Evolutionary conservation across 1,140 invertebrate species (phyloP).

Genomic region (Anthonomus grandis): DNA sequence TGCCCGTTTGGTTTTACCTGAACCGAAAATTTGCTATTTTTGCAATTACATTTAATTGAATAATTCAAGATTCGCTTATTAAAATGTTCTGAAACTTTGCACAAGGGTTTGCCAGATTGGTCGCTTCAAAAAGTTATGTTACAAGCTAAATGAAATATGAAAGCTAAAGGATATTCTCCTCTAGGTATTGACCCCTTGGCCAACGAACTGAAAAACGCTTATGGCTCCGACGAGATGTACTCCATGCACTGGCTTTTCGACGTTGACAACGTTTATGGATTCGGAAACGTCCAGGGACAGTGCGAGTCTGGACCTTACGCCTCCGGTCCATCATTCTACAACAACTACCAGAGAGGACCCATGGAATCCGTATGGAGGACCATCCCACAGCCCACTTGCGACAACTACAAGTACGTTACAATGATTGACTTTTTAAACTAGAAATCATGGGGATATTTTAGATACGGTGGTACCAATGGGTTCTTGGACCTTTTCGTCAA

Average conservation of each 20-base stretch:
- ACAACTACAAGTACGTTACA: conserved; percentile 21
- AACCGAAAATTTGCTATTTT: too few species aligned
- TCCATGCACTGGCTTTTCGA: conserved; percentile 28
- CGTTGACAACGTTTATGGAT: conserved; percentile 30
- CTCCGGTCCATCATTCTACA: conserved; percentile 23
- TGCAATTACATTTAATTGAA: too few species aligned
- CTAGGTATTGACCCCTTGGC: conserved; percentile 20
- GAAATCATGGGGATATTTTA: neutral
- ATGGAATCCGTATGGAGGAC: conserved; percentile 31
- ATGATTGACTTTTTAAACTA: neutral
- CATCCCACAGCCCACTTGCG: conserved; percentile 29
- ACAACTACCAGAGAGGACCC: conserved; percentile 33
- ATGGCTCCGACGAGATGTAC: conserved; percentile 19
- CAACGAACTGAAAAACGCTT: conserved; percentile 22
- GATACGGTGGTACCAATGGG: conserved; percentile 29
- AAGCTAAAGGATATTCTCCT: conserved; percentile 1
- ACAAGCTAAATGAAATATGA: too few species aligned
- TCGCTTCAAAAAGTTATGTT: too few species aligned
- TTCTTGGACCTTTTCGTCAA: conserved; percentile 30
- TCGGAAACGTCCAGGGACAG: conserved; percentile 25
- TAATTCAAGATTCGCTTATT: too few species aligned
- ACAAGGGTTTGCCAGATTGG: too few species aligned
- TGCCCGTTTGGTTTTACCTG: too few species aligned
- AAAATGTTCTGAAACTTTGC: too few species aligned
- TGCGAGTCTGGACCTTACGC: conserved; percentile 24